Percentiles rank a stretch among this genome's conserved stretches.
Conservation (phyloP, 1,140 invertebrate species). For the Drosophila melanica region DNA sequence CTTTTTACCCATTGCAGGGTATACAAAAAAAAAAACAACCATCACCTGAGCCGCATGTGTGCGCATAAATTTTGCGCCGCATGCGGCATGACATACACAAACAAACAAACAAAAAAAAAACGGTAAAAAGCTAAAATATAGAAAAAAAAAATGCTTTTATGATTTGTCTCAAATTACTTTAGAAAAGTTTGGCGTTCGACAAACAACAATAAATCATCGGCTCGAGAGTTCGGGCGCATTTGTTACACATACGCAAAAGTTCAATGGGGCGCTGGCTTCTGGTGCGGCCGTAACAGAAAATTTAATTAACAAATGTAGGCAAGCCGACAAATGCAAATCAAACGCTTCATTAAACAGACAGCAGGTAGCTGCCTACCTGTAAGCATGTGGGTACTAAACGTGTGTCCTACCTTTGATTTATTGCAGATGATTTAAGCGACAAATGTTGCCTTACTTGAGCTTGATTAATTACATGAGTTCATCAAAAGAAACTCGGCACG, state of each 20-base stretch:
- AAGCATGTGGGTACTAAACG: not conserved
- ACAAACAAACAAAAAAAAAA: constrained; percentile 8
- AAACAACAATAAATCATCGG: constrained; percentile 77
- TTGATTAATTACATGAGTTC: constrained; percentile 66
- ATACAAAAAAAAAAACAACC: constrained; percentile 9
- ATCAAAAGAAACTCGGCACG: constrained; percentile 12
- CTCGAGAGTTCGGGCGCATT: constrained; percentile 20
- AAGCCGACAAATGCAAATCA: constrained; percentile 50
- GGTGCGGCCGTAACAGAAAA: constrained; percentile 26
- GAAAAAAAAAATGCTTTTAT: constrained; percentile 60
- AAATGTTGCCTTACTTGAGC: constrained; percentile 18
- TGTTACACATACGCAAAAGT: constrained; percentile 29
- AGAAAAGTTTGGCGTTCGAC: constrained; percentile 76
- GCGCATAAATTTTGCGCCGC: constrained; percentile 57
- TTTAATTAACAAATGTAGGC: constrained; percentile 75
- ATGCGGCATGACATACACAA: constrained; percentile 33
- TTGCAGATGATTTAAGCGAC: constrained; percentile 31
- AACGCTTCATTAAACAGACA: constrained; percentile 69
- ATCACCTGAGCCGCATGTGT: constrained; percentile 57
- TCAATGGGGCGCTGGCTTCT: constrained; percentile 13
- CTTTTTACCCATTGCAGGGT: not conserved
- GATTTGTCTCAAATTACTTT: constrained; percentile 81
- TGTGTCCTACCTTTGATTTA: constrained; percentile 49
- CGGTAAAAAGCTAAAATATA: constrained; percentile 7
- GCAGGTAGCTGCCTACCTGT: constrained; percentile 24